These are phyloP conservation scores for Lasioglossum malachurum DNA, from an alignment of 2,888 invertebrate species.

Conservation along the genomic window DNA sequence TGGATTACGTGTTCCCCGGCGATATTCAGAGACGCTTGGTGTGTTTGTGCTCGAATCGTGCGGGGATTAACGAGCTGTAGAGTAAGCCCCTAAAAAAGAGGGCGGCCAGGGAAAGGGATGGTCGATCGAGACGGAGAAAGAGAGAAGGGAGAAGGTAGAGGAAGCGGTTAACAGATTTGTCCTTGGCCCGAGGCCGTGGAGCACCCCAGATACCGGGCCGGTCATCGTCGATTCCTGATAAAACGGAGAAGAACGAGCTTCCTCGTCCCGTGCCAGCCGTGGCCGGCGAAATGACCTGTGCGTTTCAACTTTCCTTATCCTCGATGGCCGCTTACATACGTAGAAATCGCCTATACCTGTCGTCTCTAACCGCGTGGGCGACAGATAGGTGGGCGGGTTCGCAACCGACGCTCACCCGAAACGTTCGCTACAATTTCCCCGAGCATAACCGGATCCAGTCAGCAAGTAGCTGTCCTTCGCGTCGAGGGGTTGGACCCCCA, in stretches of 20 bases:
- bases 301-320: constrained; percentile 1
- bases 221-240: constrained; percentile 34
- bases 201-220: constrained; percentile 33
- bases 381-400: constrained; percentile 17
- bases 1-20: constrained; percentile 15
- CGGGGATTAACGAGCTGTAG: constrained; percentile 49
- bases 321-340: not conserved
- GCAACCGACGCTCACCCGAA: constrained; percentile 19
- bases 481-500: constrained; percentile 76
- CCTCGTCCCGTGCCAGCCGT: not conserved
- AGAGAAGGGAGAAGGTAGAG: constrained; percentile 7
- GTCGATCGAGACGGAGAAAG: not conserved
- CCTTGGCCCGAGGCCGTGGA: constrained; percentile 62
- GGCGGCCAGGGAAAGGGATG: not conserved
- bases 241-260: constrained; percentile 23
- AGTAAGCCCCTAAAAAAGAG: constrained; percentile 15
- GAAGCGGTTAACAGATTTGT: constrained; percentile 42
- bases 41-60: constrained; percentile 41
- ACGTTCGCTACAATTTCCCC: constrained; percentile 48
- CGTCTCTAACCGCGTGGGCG: constrained; percentile 25
- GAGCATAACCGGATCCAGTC: constrained; percentile 70
- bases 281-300: not conserved
- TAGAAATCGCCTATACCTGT: constrained; percentile 30
- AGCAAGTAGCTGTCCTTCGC: constrained; percentile 76
- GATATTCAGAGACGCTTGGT: constrained; percentile 14